Base-by-base conservation (phyloP, 2,888 invertebrate genomes). In the Marasmarcha lunaedactyla region DNA sequence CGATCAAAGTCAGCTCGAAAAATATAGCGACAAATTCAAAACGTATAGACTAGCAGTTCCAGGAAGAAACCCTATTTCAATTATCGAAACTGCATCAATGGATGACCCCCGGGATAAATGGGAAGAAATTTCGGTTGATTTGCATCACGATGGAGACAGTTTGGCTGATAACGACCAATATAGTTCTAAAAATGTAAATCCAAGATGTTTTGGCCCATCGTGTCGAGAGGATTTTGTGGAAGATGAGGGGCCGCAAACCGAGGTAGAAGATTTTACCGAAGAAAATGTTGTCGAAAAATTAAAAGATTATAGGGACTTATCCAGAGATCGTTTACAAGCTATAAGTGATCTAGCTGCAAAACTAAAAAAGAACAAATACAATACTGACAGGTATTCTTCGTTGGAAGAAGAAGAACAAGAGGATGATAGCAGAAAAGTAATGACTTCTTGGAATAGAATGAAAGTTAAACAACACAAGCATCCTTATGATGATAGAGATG, bases 401-500 rank as follows among this genome's bases (percentile, higher is more conserved):
- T 4, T 59, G 36, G 61, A 63, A 15, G 54, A 57, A 2, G 49
- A 51, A 25, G 51, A 50, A 9, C 62, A 63, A 3, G 63, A 66
- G 11, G 57, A 60, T 7, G 60, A 65, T 36, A 54, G 55, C 45
- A 68, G 69, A 13, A 73, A 78, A 47, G 67, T 76, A 15, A 69
- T 69, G 42, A 73, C 79, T 2, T 62, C 77, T 4, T 84, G 87
- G 86, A 85, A 86, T 59, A 60, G 84, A 46, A 43, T 86, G 15
- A 83, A 86, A 61, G 70, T 84, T 7, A 84, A 84, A 55, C 84
- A 84, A 51, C 85, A 86, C 44, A 84, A 86, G 44, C 86, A 86
- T 54, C 87, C 89, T 0, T 87, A 84, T 46, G 89, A 91, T 42
- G 89, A 91, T 47, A 87, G 88, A 53, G 89, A 89, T 41, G 91